Evolutionary conservation across 2,113 vertebrate species (phyloP), one percentile per base, ranked within the genome.

Genomic region (Trochalopteron elliotii): DNA sequence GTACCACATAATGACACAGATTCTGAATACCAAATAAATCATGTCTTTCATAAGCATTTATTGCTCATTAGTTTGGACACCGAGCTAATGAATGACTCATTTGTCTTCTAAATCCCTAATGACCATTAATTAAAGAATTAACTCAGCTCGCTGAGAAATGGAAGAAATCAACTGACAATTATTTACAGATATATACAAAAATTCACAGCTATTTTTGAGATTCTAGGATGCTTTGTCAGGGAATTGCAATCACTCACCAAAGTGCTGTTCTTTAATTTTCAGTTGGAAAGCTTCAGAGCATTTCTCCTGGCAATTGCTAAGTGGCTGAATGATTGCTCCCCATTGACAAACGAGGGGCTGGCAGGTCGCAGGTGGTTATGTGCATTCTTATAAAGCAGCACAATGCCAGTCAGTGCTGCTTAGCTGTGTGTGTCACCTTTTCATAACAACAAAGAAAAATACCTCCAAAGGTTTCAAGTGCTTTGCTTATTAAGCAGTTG

Each of bases 401-500:
- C 83, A 72, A 80, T 11, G 47, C 52, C 1, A 93, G 92, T 27
- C 87, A 89, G 80, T 11, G 76, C 86, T 94, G 93, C 92, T 74
- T 81, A 77, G 79, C 69, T 21, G 4, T 52, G 63, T 93, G 87
- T 88, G 68, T 87, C 92, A 94, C 95, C 92, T 80, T 69, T 88
- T 91, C 84, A 85, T 25, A 31, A 86, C 97, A 96, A 95, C 90
- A 96, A 97, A 97, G 97, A 97, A 95, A 96, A 93, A 98, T 96
- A n/a, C 68, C 80, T 95, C 53, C 53, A 68, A 91, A 94, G 90
- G n/a, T 37, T 97, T 86, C 65, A 35, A 96, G 96, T 91, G 97
- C 96, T 97, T 94, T 95, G 85, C 95, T 96, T 94, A 77, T 94
- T 96, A 97, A 97, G 96, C 87, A 96, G 93, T 77, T 97, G 94